A percentile compares a stretch with the other conserved stretches of the same genome.
These are phyloP conservation scores for Poicephalus meyeri DNA, from an alignment of 2,113 vertebrate species.

Conservation along the genomic window DNA sequence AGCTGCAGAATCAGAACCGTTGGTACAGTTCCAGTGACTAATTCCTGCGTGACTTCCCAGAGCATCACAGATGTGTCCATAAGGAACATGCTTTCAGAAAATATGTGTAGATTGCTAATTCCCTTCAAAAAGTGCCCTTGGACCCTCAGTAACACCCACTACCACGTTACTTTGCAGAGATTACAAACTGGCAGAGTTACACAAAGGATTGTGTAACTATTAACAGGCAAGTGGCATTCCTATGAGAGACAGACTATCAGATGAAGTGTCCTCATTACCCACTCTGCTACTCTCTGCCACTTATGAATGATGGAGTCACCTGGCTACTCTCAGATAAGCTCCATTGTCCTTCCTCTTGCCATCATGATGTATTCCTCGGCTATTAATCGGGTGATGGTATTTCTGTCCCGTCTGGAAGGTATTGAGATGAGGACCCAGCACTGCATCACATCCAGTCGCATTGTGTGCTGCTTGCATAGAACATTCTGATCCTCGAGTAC, in stretches of 20 bases:
- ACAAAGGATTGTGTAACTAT: neutral
- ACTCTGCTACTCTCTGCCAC: neutral
- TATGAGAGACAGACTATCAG: neutral
- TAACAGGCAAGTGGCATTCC: neutral
- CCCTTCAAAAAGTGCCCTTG: neutral
- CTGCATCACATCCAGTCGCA: neutral
- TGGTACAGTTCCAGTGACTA: neutral
- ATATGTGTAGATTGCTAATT: accelerated
- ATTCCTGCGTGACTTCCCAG: neutral
- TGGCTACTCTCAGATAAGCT: neutral
- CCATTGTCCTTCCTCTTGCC: neutral
- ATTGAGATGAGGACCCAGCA: neutral
- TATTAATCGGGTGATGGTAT: neutral
- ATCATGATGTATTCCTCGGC: neutral
- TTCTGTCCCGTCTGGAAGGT: neutral
- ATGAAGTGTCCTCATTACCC: neutral
- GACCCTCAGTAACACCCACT: neutral
- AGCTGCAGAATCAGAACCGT: neutral
- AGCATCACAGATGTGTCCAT: neutral
- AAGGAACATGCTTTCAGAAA: neutral
- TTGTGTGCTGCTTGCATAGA: neutral
- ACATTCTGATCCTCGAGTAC: neutral
- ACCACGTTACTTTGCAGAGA: neutral
- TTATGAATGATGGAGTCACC: neutral
- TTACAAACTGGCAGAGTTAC: neutral